Percentiles rank a stretch among this genome's conserved stretches.
phyloP scores from a whole-genome alignment of 2,888 invertebrate species.

The Nasonia oneida region DNA sequence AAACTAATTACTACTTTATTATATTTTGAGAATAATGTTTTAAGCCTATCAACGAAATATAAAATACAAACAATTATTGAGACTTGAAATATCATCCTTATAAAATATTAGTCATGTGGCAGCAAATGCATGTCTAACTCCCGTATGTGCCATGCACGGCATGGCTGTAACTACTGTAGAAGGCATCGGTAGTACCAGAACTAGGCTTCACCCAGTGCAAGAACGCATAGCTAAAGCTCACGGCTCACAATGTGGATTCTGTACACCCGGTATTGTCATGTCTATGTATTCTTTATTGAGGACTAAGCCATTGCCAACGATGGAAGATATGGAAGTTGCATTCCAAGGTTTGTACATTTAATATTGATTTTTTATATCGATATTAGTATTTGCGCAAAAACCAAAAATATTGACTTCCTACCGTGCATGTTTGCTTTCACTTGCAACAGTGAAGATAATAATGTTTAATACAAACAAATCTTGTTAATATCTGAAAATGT shows the following conservation, averaged over 20 bases:
- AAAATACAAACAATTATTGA: background rate
- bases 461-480: no score
- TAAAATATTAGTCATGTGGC: conserved; percentile 85
- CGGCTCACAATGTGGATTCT: conserved; percentile 97
- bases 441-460: no score
- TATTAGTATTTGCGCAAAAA: background rate
- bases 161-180: conserved; percentile 95
- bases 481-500: no score
- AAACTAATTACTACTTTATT: no score
- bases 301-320: conserved; percentile 85
- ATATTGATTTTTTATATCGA: background rate
- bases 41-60: background rate
- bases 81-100: conserved; percentile 43
- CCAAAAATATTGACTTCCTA: background rate
- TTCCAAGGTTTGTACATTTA: conserved; percentile 86
- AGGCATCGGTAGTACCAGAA: conserved; percentile 92
- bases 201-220: conserved; percentile 91
- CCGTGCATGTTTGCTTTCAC: background rate
- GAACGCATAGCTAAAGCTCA: conserved; percentile 93
- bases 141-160: conserved; percentile 92
- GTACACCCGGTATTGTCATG: conserved; percentile 98
- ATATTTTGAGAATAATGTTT: no score
- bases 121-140: conserved; percentile 94
- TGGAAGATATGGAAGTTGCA: conserved; percentile 88
- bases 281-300: conserved; percentile 95